Base-by-base conservation (phyloP, 1,140 invertebrate genomes). In the Laodelphax striatellus region DNA sequence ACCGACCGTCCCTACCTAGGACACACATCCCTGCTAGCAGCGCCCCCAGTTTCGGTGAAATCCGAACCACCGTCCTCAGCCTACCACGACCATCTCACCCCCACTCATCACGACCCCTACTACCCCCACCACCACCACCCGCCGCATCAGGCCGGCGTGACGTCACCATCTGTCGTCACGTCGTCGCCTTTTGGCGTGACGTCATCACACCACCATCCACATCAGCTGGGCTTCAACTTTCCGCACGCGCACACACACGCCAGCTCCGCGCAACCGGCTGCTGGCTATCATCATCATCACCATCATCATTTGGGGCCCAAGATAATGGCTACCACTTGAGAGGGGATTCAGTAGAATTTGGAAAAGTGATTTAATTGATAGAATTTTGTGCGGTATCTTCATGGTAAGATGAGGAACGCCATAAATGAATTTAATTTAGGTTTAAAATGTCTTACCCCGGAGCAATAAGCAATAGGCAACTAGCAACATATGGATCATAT, bases 1-100 rank as follows among this genome's bases (percentile, higher is more conserved):
- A 57, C 57, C 10, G 74, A 77, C 57, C 62, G 75, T 34, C 74
- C 75, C 5, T 76, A 74, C 62, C 61, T 77, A n/a, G 73, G 75
- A 2, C 74, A 75, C 60, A 75, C 78, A 3, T 74, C 79, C 5
- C 72, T 80, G 13, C 69, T 80, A 61, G 68, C 73, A 3, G 34
- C 3, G 10, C 34, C 34, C 34, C 1, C 34, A 9, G 34, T 38
- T 38, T 69, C 72, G 4, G 74, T 77, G 5, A 77, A 77, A 64
- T 72, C 73, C 53, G 76, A 77, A 60, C 76, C 76, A 0, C 69
- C 73, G 21, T 75, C 71, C 59, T 74, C 73, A 62, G 74, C 75
- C 17, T 62, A 62, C 38, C 22, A 16, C 3, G 60, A 62, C 9
- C 60, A 62, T 24, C 19, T 61, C 21, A 17, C 21, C 52, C 24